A percentile compares a stretch with the other conserved stretches of the same genome.
These are phyloP conservation scores for Orchesellides sinensis DNA, from an alignment of 2,888 invertebrate species.

Conservation along the genomic window DNA sequence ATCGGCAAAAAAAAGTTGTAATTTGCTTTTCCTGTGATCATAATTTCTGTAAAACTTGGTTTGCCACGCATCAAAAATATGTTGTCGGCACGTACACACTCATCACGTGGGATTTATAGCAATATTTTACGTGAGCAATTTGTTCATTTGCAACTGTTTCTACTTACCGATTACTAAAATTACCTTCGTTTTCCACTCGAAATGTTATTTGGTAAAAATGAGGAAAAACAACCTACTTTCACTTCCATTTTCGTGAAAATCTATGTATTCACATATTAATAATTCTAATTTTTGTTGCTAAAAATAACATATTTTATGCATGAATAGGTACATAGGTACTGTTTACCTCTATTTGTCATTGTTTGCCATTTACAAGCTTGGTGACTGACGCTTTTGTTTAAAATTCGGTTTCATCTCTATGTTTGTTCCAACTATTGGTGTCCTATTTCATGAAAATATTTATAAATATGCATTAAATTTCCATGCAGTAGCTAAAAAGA, in stretches of 20 bases:
- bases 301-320: no score
- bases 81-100: no score
- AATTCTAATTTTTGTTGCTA: background rate
- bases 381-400: no score
- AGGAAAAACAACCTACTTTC: background rate
- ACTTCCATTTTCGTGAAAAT: background rate
- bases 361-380: no score
- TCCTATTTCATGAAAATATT: no score
- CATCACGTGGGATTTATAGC: conserved; percentile 60
- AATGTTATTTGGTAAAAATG: no score
- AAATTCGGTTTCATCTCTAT: no score
- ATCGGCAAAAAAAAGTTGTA: background rate
- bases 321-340: no score
- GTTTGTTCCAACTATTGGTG: no score
- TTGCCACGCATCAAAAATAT: background rate
- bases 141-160: background rate
- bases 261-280: background rate
- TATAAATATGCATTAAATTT: no score
- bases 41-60: background rate
- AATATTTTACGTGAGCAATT: conserved; percentile 67
- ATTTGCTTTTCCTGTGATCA: background rate
- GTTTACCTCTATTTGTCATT: no score
- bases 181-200: background rate
- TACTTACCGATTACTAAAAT: background rate
- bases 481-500: no score